Conservation (phyloP, 1,140 invertebrate genomes). For the Branchinecta lindahli region DNA sequence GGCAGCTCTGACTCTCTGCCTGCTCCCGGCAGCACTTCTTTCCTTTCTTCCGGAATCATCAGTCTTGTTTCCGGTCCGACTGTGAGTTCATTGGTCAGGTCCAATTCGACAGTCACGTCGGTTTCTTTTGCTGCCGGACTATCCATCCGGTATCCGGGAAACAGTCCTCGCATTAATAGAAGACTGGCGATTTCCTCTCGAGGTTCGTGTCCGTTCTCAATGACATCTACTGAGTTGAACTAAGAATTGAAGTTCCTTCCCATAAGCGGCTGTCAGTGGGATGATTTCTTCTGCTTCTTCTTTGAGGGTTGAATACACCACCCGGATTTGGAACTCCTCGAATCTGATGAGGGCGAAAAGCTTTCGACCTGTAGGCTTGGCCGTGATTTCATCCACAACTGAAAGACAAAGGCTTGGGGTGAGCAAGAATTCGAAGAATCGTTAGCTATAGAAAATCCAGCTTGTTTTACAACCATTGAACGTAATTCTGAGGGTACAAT, state of each 20-base stretch:
- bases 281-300: not conserved
- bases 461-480: too few relatives aligned
- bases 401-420: too few relatives aligned
- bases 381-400: too few relatives aligned
- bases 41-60: too few relatives aligned
- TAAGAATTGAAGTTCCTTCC: not conserved
- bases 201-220: not conserved
- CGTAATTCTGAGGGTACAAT: too few relatives aligned
- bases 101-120: too few relatives aligned
- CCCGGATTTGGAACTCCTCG: not conserved
- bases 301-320: not conserved
- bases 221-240: not conserved
- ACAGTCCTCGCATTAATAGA: not conserved
- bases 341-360: not conserved
- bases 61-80: too few relatives aligned
- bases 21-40: too few relatives aligned
- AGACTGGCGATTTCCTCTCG: not conserved
- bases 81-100: too few relatives aligned
- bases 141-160: not conserved
- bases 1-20: too few relatives aligned
- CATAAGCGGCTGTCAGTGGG: not conserved
- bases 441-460: too few relatives aligned
- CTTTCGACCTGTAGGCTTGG: not conserved
- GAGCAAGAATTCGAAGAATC: too few relatives aligned
- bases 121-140: not conserved